Conservation (phyloP, 1,140 invertebrate species). For the Drosophila arawakana region DNA sequence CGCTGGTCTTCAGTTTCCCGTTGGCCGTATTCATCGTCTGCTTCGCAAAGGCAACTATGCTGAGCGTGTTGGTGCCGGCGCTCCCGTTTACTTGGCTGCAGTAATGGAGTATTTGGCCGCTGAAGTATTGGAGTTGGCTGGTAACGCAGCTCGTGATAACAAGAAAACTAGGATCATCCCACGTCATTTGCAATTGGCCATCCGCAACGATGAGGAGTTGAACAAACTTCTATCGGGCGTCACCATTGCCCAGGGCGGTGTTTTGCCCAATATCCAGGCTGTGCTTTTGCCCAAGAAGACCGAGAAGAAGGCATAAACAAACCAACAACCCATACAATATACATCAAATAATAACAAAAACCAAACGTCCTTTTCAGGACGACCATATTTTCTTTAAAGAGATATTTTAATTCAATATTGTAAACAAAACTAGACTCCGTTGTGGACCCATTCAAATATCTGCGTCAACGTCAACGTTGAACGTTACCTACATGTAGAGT, state of each 20-base stretch:
- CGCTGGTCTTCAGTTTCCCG: slow-evolving; percentile 90
- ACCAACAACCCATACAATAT: background rate
- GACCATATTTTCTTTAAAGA: slow-evolving; percentile 38
- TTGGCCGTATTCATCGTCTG: slow-evolving; percentile 89
- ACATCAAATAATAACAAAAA: background rate
- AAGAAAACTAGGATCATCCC: slow-evolving; percentile 90
- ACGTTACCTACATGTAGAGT: too few relatives aligned
- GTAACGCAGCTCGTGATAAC: slow-evolving; percentile 90
- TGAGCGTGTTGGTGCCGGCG: slow-evolving; percentile 89
- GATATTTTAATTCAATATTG: slow-evolving; percentile 74
- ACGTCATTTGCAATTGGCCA: slow-evolving; percentile 92
- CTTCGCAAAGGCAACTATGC: slow-evolving; percentile 90
- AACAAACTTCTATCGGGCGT: slow-evolving; percentile 91
- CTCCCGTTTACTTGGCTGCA: slow-evolving; percentile 90
- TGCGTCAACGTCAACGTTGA: background rate
- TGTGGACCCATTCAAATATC: too few relatives aligned
- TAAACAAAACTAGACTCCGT: too few relatives aligned
- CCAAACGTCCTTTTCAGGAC: slow-evolving; percentile 62
- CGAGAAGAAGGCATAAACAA: slow-evolving; percentile 74
- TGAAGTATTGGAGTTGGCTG: slow-evolving; percentile 91
- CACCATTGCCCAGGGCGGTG: slow-evolving; percentile 93
- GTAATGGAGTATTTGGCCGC: slow-evolving; percentile 88
- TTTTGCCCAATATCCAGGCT: slow-evolving; percentile 92
- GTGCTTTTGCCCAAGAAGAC: slow-evolving; percentile 87
- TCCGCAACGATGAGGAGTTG: slow-evolving; percentile 94